Evolutionary conservation across 2,888 invertebrate species (phyloP).

Genomic region (Pheosia tremula): DNA sequence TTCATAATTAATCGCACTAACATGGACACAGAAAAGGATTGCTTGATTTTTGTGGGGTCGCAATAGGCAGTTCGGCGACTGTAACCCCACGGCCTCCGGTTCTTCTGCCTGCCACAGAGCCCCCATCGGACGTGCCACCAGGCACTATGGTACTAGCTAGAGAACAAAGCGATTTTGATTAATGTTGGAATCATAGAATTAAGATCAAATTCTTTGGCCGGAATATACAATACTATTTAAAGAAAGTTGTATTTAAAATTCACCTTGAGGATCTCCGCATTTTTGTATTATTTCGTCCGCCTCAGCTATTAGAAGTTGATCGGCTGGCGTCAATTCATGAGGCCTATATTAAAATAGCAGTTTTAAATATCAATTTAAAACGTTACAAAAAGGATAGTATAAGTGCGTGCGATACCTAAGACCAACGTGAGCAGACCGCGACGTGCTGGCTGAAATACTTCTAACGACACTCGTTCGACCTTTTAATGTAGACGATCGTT

Average conservation of each 20-base stretch:
- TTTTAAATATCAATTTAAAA: not conserved
- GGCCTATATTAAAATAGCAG: slow-evolving; percentile 38
- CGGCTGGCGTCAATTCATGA: slow-evolving; percentile 61
- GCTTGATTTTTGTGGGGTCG: slow-evolving; percentile 32
- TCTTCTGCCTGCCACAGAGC: slow-evolving; percentile 43
- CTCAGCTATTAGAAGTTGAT: slow-evolving; percentile 66
- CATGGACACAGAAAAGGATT: slow-evolving; percentile 69
- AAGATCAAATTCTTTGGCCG: too few relatives aligned
- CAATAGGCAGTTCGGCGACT: slow-evolving; percentile 53
- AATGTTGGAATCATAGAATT: too few relatives aligned
- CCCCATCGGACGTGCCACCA: slow-evolving; percentile 46
- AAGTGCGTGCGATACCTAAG: slow-evolving; percentile 47
- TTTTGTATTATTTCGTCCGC: slow-evolving; percentile 76
- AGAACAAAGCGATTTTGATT: slow-evolving; percentile 2
- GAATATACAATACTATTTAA: not conserved
- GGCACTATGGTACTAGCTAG: slow-evolving; percentile 32
- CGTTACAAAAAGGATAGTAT: too few relatives aligned
- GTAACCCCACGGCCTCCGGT: slow-evolving; percentile 66
- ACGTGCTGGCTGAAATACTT: slow-evolving; percentile 70
- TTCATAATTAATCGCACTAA: slow-evolving; percentile 34
- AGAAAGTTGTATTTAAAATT: slow-evolving; percentile 2
- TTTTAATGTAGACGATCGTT: slow-evolving; percentile 50
- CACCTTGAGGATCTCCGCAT: slow-evolving; percentile 70
- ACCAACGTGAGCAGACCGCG: slow-evolving; percentile 64
- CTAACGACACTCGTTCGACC: slow-evolving; percentile 59